Conservation (phyloP, 1,140 invertebrate species). For the Popillia japonica region DNA sequence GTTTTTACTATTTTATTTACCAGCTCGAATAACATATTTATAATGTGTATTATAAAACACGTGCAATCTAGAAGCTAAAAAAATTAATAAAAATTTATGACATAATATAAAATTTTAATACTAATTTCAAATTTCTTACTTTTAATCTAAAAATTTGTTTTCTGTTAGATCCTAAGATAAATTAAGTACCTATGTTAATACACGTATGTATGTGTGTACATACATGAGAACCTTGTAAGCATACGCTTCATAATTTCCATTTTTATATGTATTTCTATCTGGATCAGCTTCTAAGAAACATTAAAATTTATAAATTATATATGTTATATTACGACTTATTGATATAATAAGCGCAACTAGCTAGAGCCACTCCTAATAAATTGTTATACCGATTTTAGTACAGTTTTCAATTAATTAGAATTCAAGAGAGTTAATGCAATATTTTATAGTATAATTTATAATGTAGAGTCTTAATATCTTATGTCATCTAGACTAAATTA, state of each 20-base stretch:
- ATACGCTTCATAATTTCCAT: background rate
- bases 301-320: background rate
- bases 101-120: too few species aligned
- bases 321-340: background rate
- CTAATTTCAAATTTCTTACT: too few species aligned
- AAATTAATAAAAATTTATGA: too few species aligned
- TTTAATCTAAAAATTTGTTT: too few species aligned
- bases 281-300: background rate
- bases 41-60: too few species aligned
- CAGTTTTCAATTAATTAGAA: constrained; percentile 14
- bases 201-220: background rate
- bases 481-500: background rate
- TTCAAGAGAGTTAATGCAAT: background rate
- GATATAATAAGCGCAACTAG: background rate
- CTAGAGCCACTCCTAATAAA: background rate
- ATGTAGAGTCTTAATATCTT: background rate
- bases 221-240: background rate
- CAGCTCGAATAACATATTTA: too few species aligned
- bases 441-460: constrained; percentile 9
- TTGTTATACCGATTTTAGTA: background rate
- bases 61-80: too few species aligned
- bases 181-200: too few species aligned
- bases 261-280: background rate
- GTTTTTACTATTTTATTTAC: too few species aligned
- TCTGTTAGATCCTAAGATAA: too few species aligned